Conservation (phyloP, 1,140 invertebrate genomes). For the Phocides pigmalion region DNA sequence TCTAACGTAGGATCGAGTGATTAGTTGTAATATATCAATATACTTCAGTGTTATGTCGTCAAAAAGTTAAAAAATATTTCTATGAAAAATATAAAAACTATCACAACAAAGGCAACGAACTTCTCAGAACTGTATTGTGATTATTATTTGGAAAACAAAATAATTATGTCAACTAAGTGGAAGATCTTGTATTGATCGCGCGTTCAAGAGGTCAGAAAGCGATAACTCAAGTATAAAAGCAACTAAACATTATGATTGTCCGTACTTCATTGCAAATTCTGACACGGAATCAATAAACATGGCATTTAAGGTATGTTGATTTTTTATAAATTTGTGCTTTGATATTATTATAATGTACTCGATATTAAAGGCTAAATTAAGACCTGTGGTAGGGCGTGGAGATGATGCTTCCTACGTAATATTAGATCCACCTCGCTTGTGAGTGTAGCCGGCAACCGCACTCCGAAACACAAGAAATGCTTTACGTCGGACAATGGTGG, state of each 20-base stretch:
- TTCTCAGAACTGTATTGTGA: not conserved
- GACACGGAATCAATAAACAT: slow-evolving; percentile 15
- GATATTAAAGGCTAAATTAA: too few relatives aligned
- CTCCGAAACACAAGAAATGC: too few relatives aligned
- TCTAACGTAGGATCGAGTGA: too few relatives aligned
- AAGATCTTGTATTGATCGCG: slow-evolving; percentile 1
- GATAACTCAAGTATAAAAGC: slow-evolving; percentile 19
- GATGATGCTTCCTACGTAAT: too few relatives aligned
- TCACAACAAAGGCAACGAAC: not conserved
- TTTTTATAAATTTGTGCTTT: not conserved
- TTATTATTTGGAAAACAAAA: slow-evolving; percentile 14
- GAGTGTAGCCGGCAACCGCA: too few relatives aligned
- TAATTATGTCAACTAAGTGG: slow-evolving; percentile 10
- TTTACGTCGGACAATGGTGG: too few relatives aligned
- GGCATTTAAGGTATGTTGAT: slow-evolving; percentile 4
- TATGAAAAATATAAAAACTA: too few relatives aligned
- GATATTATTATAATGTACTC: not conserved
- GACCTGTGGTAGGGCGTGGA: too few relatives aligned
- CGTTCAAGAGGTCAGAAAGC: slow-evolving; percentile 5
- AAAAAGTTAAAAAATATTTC: too few relatives aligned
- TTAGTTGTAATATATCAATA: too few relatives aligned
- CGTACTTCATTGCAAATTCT: slow-evolving; percentile 13
- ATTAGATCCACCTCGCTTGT: too few relatives aligned
- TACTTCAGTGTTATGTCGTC: too few relatives aligned
- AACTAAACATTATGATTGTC: slow-evolving; percentile 1